Base-by-base conservation (phyloP, 2,888 invertebrate genomes). In the Tanaodytes sp. region DNA sequence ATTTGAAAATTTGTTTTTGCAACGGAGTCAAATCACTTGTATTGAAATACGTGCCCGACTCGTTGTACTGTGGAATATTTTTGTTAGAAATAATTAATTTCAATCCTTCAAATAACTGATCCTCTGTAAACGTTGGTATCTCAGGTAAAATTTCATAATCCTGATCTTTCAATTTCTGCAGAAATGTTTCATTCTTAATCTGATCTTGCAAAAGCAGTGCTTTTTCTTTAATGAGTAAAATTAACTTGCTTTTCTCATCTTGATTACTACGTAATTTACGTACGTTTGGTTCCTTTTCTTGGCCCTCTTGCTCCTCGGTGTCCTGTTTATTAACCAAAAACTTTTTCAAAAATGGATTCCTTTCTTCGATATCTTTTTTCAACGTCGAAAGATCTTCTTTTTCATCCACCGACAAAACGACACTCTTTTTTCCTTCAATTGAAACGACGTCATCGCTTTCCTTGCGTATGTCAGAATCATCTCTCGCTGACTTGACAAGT, bases 71-170 rank as follows among this genome's bases (percentile, higher is more conserved):
- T 1, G 51, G 37, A 2, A 43, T n/a, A 16, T 66, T 66, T 46
- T 77, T 80, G 14, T 64, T 69, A 1, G 68, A 43, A 0, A 64
- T 63, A 9, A 83, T 71, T 2, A 63, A 43, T 49, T 73, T 76
- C 15, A 84, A 66, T 1, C 73, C 54, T 23, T 77, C 73, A 20
- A 83, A 51, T 43, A 80, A 71, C 39, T 82, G 76, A 14, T 31
- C 49, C 54, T 82, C 84, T 2, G 79, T 77, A 23, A 82, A 80
- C 37, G 76, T 75, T 0, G 82, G 82, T 43, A 82, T 71, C 9
- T 77, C 79, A 0, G 84, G 80, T 9, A 84, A 70, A 1, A 84
- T 55, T n/a, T 79, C 77, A 2, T 30, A 30, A 1, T 68, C 18
- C 36, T 79, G 74, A 9, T 79, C 76, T 19, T 65, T 77, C 19